Conservation (phyloP, 2,797 vertebrate species). For the Takifugu rubripes region DNA sequence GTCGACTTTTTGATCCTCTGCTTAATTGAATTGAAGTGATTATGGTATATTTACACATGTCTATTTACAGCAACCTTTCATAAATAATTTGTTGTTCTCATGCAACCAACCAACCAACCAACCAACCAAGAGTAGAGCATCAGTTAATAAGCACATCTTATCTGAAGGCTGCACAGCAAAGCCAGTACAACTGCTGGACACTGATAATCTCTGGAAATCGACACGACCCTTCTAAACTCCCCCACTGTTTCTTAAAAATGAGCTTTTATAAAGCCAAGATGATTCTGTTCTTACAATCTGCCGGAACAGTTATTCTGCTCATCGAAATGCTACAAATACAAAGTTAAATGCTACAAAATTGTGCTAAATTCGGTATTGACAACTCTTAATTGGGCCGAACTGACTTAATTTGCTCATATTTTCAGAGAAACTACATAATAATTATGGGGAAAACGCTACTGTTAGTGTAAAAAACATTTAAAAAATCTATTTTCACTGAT, state of each 20-base stretch:
- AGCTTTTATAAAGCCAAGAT: too few species aligned
- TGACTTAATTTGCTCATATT: too few species aligned
- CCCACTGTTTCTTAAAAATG: neutral
- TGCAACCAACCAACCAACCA: neutral
- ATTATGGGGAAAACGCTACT: too few species aligned
- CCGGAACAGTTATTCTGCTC: too few species aligned
- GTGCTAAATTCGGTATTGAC: too few species aligned
- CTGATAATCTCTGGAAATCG: slow-evolving; percentile 54
- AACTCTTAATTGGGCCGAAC: too few species aligned
- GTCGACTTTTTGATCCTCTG: slow-evolving; percentile 1
- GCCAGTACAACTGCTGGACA: slow-evolving; percentile 42
- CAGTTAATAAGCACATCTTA: slow-evolving; percentile 52
- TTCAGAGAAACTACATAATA: too few species aligned
- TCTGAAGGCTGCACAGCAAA: slow-evolving; percentile 47
- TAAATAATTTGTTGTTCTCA: neutral
- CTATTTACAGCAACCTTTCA: slow-evolving; percentile 2
- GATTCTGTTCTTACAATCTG: too few species aligned
- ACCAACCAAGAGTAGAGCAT: slow-evolving; percentile 16
- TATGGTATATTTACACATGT: neutral
- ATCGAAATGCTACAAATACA: too few species aligned
- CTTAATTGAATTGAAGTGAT: neutral
- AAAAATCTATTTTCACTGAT: too few species aligned
- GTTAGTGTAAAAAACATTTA: too few species aligned
- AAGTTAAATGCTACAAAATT: too few species aligned
- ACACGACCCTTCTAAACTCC: slow-evolving; percentile 9